Percentiles rank a stretch among this genome's conserved stretches.
phyloP scores from a whole-genome alignment of 35 echinoderm and acorn worm genomes.

The Diadema setosum region DNA sequence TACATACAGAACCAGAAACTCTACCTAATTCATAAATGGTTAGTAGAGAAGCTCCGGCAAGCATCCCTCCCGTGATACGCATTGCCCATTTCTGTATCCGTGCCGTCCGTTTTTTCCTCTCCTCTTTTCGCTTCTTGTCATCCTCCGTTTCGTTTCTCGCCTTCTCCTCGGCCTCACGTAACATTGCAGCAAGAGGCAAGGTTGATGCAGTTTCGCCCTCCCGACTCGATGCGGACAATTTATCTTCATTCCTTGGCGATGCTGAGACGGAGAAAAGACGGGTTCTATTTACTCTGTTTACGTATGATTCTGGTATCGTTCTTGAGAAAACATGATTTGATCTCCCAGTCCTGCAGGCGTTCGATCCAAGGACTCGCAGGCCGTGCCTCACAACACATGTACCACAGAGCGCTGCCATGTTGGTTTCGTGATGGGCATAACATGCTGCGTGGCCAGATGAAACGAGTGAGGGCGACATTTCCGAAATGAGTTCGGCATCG shows the following conservation, averaged over 20 bases:
- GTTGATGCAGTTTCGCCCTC: background rate
- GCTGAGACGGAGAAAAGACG: background rate
- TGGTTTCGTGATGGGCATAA: too few species aligned
- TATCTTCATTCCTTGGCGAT: background rate
- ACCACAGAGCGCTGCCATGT: slow-evolving; percentile 68
- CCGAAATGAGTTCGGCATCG: too few species aligned
- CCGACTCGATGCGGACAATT: background rate
- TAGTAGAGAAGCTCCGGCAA: slow-evolving; percentile 39
- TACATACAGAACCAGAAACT: too few species aligned
- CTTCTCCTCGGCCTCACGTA: slow-evolving; percentile 70
- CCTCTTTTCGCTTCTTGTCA: slow-evolving; percentile 54
- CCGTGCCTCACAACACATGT: slow-evolving; percentile 32
- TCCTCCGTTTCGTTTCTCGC: slow-evolving; percentile 35
- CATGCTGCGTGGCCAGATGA: too few species aligned
- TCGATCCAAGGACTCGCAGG: slow-evolving; percentile 13
- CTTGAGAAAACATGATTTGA: background rate
- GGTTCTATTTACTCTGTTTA: background rate
- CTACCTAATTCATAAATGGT: slow-evolving; percentile 70
- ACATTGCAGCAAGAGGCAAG: slow-evolving; percentile 33
- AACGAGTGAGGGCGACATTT: too few species aligned
- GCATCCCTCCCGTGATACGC: slow-evolving; percentile 34
- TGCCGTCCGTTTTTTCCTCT: slow-evolving; percentile 55
- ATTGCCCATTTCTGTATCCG: slow-evolving; percentile 68
- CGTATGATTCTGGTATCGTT: background rate
- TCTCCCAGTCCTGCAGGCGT: background rate